phyloP scores from a whole-genome alignment of 1,140 invertebrate species.

The Drosophila sproati region DNA sequence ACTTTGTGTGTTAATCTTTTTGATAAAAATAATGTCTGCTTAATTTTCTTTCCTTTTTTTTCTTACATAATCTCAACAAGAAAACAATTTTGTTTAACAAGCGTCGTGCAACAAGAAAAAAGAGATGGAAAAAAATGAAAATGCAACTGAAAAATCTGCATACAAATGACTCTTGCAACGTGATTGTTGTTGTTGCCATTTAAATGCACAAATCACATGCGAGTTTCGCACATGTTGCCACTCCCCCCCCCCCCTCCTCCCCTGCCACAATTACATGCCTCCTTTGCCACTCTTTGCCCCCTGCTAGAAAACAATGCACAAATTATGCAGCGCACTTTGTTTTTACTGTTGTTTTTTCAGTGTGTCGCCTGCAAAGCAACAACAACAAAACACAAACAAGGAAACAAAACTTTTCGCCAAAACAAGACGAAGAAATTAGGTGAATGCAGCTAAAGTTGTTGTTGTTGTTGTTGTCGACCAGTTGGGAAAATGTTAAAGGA shows the following conservation, averaged over 20 bases:
- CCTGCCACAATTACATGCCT: not conserved
- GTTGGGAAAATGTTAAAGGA: constrained; percentile 23
- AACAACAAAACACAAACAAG: constrained; percentile 50
- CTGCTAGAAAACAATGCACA: constrained; percentile 41
- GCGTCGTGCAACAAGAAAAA: constrained; percentile 10
- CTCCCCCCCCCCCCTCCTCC: not conserved
- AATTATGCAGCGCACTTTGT: constrained; percentile 38
- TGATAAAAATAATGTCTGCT: not conserved
- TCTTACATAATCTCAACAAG: constrained; percentile 10
- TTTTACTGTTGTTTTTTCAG: constrained; percentile 49
- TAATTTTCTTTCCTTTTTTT: constrained; percentile 23
- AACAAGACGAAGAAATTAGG: constrained; percentile 64
- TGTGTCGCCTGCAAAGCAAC: constrained; percentile 44
- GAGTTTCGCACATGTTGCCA: constrained; percentile 30
- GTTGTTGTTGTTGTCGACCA: constrained; percentile 4
- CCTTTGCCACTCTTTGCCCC: not conserved
- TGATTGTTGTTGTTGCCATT: constrained; percentile 49
- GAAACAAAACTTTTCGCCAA: constrained; percentile 69
- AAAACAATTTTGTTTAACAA: constrained; percentile 14
- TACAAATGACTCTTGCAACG: constrained; percentile 8
- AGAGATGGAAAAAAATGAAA: not conserved
- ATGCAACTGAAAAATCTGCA: constrained; percentile 13
- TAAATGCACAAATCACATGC: constrained; percentile 73
- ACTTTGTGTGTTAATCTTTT: not conserved
- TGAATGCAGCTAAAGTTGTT: constrained; percentile 56